Base-by-base conservation (phyloP, 1,140 invertebrate genomes). In the Asobara japonica region DNA sequence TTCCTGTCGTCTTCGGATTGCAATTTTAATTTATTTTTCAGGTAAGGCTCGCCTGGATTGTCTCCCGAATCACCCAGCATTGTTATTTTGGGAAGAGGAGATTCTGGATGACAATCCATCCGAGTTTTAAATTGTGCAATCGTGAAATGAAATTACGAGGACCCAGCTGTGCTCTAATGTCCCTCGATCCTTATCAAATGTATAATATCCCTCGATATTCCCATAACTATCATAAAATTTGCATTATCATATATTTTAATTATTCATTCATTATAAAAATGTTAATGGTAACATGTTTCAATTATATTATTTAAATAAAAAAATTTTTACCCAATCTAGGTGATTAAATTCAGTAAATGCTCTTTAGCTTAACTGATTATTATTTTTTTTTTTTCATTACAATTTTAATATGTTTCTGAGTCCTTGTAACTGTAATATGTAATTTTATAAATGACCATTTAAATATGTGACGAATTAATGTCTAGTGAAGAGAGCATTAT, bases 51-150 rank as follows among this genome's bases (percentile, higher is more conserved):
- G n/a, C n/a, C n/a, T n/a, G n/a, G n/a, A n/a, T n/a, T n/a, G n/a
- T n/a, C n/a, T n/a, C n/a, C n/a, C n/a, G n/a, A n/a, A n/a, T n/a
- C n/a, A n/a, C n/a, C n/a, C n/a, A n/a, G n/a, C n/a, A n/a, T n/a
- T n/a, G n/a, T n/a, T n/a, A n/a, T n/a, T n/a, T n/a, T n/a, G n/a
- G n/a, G n/a, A n/a, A n/a, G n/a, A n/a, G n/a, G n/a, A n/a, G n/a
- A n/a, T n/a, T n/a, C n/a, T n/a, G n/a, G n/a, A n/a, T n/a, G n/a
- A n/a, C n/a, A n/a, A n/a, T n/a, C n/a, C n/a, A n/a, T n/a, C n/a
- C n/a, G n/a, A n/a, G n/a, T n/a, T n/a, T n/a, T 76, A 77, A 79
- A 79, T 72, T 75, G 73, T 72, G 66, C 65, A 78, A 75, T 56
- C 4, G 48, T 75, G 69, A 45, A 51, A 76, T 74, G 51, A 75